Conservation (phyloP, 2,888 invertebrate genomes). For the Trilocha varians region DNA sequence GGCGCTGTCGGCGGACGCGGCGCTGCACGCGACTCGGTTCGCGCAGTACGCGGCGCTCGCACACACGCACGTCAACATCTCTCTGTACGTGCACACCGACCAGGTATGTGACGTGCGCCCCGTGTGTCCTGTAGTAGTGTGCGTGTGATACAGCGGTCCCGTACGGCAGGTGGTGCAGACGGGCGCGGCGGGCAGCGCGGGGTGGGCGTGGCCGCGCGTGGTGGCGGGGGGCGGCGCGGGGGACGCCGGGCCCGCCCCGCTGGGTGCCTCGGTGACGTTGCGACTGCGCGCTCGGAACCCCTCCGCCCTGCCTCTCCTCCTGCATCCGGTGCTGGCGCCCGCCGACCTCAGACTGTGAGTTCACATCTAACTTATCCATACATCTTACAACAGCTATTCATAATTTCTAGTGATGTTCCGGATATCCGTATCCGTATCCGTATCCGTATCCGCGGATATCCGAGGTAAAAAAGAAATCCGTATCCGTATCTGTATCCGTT, state of each 20-base stretch:
- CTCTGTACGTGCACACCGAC: conserved; percentile 83
- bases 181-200: conserved; percentile 21
- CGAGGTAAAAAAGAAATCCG: too few species aligned
- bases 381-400: too few species aligned
- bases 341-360: conserved; percentile 13
- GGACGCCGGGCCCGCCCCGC: conserved; percentile 20
- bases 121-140: conserved; percentile 2
- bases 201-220: conserved; percentile 25
- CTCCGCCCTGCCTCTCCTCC: conserved; percentile 75
- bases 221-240: conserved; percentile 6
- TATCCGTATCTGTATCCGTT: too few species aligned
- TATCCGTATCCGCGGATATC: too few species aligned
- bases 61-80: conserved; percentile 73
- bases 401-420: too few species aligned
- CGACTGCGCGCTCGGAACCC: conserved; percentile 83
- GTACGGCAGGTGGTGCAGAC: conserved; percentile 24
- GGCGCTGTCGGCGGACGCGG: conserved; percentile 14
- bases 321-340: conserved; percentile 65
- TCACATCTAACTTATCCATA: neutral
- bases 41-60: conserved; percentile 29
- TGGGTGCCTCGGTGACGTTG: conserved; percentile 69
- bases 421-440: too few species aligned
- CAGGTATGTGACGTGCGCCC: conserved; percentile 43
- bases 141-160: neutral
- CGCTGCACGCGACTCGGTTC: conserved; percentile 17